These are phyloP conservation scores for Malurus leucopterus DNA, from an alignment of 2,797 vertebrate species.

Conservation along the genomic window DNA sequence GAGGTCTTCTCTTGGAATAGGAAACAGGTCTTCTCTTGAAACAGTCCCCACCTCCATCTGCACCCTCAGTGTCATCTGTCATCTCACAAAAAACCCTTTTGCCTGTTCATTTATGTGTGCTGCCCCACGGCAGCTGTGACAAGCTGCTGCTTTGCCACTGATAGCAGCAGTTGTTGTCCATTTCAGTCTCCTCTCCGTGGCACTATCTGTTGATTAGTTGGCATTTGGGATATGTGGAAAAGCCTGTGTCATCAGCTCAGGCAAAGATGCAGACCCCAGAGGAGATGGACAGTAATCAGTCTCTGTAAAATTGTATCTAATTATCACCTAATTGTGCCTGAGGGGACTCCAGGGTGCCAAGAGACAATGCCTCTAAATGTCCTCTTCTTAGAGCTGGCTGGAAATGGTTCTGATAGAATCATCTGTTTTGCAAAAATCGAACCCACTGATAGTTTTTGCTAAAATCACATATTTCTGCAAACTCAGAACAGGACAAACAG, in stretches of 20 bases:
- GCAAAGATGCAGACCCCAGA: not conserved
- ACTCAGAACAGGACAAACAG: not conserved
- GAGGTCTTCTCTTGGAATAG: not conserved
- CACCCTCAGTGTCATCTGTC: not conserved
- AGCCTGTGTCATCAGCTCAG: not conserved
- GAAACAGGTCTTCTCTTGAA: not conserved
- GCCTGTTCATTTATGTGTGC: accelerated
- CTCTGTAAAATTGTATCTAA: not conserved
- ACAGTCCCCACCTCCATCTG: not conserved
- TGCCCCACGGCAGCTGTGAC: accelerated
- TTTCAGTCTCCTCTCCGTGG: not conserved
- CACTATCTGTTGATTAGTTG: not conserved
- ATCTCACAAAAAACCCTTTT: not conserved
- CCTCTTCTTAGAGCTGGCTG: not conserved
- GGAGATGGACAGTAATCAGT: not conserved
- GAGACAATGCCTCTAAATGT: accelerated
- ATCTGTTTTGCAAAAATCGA: not conserved
- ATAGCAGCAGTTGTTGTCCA: not conserved
- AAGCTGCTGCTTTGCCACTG: no score
- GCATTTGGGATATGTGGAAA: not conserved
- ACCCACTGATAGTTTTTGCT: not conserved
- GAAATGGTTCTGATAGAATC: not conserved
- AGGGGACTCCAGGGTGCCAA: not conserved
- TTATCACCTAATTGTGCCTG: not conserved
- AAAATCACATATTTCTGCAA: not conserved